Percentiles rank a stretch among this genome's conserved stretches.
These are phyloP conservation scores for Macrobrachium nipponense DNA, from an alignment of 1,140 invertebrate species.

Conservation along the genomic window DNA sequence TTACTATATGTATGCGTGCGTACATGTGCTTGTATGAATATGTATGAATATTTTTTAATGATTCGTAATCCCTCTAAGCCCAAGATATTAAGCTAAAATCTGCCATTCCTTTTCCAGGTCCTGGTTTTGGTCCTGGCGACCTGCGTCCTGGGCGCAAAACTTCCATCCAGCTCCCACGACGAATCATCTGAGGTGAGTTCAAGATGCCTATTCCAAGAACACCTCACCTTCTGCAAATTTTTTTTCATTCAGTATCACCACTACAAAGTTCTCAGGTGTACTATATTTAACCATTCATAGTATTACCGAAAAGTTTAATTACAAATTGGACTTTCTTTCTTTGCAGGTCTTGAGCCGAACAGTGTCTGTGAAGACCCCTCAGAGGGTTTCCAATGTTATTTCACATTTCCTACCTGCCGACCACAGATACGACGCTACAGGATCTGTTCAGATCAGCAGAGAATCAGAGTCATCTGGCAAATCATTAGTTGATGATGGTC, in stretches of 20 bases:
- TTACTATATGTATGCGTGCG: no score
- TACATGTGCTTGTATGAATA: neutral
- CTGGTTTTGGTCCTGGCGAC: slow-evolving; percentile 13
- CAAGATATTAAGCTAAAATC: neutral
- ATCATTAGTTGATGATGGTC: neutral
- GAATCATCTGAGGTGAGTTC: neutral
- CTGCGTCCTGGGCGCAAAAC: slow-evolving; percentile 23
- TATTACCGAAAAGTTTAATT: neutral
- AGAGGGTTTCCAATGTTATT: slow-evolving; percentile 50
- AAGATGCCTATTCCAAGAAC: neutral
- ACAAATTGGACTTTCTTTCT: neutral
- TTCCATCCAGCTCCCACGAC: neutral
- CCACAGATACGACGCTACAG: slow-evolving; percentile 55
- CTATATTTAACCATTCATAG: neutral
- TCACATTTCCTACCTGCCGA: slow-evolving; percentile 54
- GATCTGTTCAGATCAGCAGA: slow-evolving; percentile 38
- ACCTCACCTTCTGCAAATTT: neutral
- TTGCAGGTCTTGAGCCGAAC: slow-evolving; percentile 40
- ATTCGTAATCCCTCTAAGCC: neutral
- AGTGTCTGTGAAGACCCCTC: slow-evolving; percentile 56
- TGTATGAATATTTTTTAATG: neutral
- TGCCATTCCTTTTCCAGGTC: slow-evolving; percentile 12
- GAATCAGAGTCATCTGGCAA: neutral
- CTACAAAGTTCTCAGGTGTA: neutral
- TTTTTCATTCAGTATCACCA: neutral